Percentiles rank a stretch among this genome's conserved stretches.
Evolutionary conservation across 2,888 invertebrate species (phyloP).

Genomic region (Ptychoptera albimana): DNA sequence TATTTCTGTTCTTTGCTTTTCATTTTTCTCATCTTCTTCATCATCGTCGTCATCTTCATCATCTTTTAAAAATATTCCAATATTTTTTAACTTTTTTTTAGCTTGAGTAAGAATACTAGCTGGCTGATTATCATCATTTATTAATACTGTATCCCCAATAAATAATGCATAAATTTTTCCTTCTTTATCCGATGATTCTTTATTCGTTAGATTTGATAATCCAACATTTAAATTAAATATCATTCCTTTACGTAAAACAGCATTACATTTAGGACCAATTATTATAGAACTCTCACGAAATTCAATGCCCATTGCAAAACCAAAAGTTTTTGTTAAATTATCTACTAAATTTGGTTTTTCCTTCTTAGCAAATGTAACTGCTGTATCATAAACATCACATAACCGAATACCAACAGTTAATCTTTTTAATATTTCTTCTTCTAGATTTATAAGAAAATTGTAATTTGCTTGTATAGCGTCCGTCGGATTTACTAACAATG

Average conservation of each 20-base stretch:
- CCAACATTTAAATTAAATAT: constrained; percentile 93
- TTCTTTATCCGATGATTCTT: constrained; percentile 68
- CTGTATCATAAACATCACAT: constrained; percentile 74
- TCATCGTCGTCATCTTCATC: constrained; percentile 74
- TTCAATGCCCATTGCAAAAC: constrained; percentile 97
- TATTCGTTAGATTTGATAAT: constrained; percentile 67
- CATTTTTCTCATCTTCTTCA: constrained; percentile 59
- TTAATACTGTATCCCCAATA: constrained; percentile 92
- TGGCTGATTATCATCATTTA: constrained; percentile 67
- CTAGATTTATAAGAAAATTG: constrained; percentile 73
- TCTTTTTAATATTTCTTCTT: constrained; percentile 79
- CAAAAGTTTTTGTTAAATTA: constrained; percentile 86
- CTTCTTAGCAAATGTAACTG: constrained; percentile 64
- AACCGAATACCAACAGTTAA: constrained; percentile 70
- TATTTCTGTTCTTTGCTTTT: constrained; percentile 22
- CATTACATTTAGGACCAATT: constrained; percentile 77
- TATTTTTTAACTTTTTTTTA: constrained; percentile 89
- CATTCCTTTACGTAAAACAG: constrained; percentile 79
- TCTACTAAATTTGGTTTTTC: constrained; percentile 74
- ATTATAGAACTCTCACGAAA: constrained; percentile 90
- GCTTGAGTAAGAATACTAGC: constrained; percentile 77
- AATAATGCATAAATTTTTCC: constrained; percentile 85
- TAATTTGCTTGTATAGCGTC: constrained; percentile 70
- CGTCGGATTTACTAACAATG: constrained; percentile 87
- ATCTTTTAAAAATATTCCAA: constrained; percentile 88